Conservation (phyloP, 92 coral and sea anemone species). For the Paramuricea clavata region DNA sequence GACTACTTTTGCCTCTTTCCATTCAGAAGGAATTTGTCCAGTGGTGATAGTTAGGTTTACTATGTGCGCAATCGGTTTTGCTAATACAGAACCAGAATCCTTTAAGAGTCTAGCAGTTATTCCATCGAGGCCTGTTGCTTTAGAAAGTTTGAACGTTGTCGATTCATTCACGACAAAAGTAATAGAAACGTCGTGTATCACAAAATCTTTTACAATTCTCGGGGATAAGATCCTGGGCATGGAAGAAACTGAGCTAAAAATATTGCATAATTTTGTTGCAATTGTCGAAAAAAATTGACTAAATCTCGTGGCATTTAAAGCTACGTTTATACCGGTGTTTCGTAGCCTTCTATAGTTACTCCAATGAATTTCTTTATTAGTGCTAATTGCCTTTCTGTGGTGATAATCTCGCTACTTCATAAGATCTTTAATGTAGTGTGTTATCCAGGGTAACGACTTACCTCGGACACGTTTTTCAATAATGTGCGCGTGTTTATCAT, state of each 20-base stretch:
- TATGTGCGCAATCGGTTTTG: slow-evolving; percentile 28
- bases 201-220: slow-evolving; percentile 30
- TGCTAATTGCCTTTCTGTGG: slow-evolving; percentile 65
- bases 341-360: slow-evolving; percentile 61
- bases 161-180: slow-evolving; percentile 24
- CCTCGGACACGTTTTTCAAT: slow-evolving; percentile 28
- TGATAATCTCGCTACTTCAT: slow-evolving; percentile 66
- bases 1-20: slow-evolving; percentile 36
- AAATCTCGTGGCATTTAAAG: not conserved
- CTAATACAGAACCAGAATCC: slow-evolving; percentile 25
- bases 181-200: slow-evolving; percentile 2
- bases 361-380: slow-evolving; percentile 70
- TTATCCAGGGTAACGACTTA: slow-evolving; percentile 71
- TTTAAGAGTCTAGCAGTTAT: slow-evolving; percentile 40
- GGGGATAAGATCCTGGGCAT: slow-evolving; percentile 11
- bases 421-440: slow-evolving; percentile 50
- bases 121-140: slow-evolving; percentile 35
- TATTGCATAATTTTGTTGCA: not conserved
- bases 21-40: slow-evolving; percentile 20
- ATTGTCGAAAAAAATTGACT: not conserved
- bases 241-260: not conserved
- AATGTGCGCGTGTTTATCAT: slow-evolving; percentile 20
- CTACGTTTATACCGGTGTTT: slow-evolving; percentile 41
- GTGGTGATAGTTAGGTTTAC: slow-evolving; percentile 36
- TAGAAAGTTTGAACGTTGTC: slow-evolving; percentile 4